Percentiles rank a stretch among this genome's conserved stretches.
phyloP scores from a whole-genome alignment of 2,888 invertebrate genomes.

The Polyploca ridens region DNA sequence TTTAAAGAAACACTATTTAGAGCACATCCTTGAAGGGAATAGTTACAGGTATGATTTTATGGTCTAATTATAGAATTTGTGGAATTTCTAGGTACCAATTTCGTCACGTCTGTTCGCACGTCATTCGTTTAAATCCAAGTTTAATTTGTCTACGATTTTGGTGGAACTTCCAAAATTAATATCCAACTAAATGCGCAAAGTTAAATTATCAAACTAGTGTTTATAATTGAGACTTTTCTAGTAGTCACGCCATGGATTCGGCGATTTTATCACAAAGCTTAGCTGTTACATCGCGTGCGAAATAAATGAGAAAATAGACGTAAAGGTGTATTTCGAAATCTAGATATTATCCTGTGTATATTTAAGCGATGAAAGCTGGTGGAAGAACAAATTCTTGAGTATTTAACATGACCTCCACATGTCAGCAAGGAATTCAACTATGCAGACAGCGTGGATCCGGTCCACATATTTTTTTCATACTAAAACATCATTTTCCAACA shows the following conservation, averaged over 20 bases:
- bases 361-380: background rate
- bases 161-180: background rate
- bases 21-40: constrained; percentile 1
- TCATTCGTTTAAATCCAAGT: background rate
- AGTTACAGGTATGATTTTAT: background rate
- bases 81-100: background rate
- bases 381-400: background rate
- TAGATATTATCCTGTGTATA: background rate
- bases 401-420: background rate
- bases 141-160: background rate
- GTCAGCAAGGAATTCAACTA: background rate
- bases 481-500: too few relatives aligned
- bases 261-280: background rate
- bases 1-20: background rate
- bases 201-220: background rate
- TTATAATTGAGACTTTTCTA: background rate
- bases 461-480: too few relatives aligned
- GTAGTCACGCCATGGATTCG: background rate
- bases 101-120: background rate
- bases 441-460: background rate
- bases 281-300: background rate
- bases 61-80: background rate
- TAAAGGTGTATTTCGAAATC: background rate
- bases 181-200: background rate
- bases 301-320: background rate